These are phyloP conservation scores for Halcyon malimbica DNA, from an alignment of 2,113 vertebrate genomes.

Conservation along the genomic window DNA sequence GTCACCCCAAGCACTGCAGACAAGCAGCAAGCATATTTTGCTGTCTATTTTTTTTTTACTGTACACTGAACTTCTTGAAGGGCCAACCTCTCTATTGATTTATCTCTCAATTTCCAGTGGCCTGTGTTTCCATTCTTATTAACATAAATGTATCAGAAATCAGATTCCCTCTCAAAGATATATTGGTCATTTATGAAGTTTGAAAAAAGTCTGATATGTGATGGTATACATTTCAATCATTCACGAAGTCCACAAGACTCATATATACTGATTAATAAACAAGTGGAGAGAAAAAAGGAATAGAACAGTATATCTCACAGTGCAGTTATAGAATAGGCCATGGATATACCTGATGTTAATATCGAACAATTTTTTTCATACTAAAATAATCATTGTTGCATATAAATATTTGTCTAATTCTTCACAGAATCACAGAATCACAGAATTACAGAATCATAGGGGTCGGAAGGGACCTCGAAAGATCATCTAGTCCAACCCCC, in stretches of 20 bases:
- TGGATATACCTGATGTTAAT: not conserved
- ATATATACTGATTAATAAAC: not conserved
- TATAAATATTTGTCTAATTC: not conserved
- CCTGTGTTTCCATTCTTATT: constrained; percentile 57
- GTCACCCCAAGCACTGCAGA: constrained; percentile 72
- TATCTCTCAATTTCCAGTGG: constrained; percentile 67
- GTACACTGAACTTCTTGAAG: constrained; percentile 60
- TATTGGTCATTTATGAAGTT: constrained; percentile 55
- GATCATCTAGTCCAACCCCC: no score
- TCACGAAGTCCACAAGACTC: not conserved
- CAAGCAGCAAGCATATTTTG: constrained; percentile 68
- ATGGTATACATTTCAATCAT: constrained; percentile 10
- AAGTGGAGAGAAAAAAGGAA: not conserved
- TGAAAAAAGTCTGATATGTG: constrained; percentile 36
- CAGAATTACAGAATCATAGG: no score
- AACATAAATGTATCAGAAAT: constrained; percentile 71
- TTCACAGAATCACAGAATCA: no score
- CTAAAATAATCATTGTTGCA: not conserved
- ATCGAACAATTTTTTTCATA: not conserved
- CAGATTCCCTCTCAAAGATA: constrained; percentile 54
- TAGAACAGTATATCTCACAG: not conserved
- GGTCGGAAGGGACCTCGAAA: no score
- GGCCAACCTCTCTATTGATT: constrained; percentile 71
- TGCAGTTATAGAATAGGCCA: not conserved
- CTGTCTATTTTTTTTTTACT: constrained; percentile 36